phyloP scores from a whole-genome alignment of 2,797 vertebrate species.

The Atherinosoma microstoma region DNA sequence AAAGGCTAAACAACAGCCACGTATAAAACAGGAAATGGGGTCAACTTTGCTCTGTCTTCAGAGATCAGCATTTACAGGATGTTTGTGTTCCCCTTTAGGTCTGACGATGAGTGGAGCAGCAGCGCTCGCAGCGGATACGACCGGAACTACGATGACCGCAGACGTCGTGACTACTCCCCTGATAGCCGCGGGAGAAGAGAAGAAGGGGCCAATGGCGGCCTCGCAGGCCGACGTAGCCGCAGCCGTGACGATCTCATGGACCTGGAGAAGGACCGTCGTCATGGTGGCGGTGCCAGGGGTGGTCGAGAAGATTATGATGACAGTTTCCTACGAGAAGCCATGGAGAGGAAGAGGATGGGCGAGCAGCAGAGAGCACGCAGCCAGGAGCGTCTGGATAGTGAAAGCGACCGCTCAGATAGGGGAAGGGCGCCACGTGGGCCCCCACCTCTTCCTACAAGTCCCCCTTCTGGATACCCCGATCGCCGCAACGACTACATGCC shows the following conservation, averaged over 20 bases:
- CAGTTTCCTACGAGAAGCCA: slow-evolving; percentile 85
- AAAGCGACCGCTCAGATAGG: slow-evolving; percentile 76
- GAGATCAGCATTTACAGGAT: not conserved
- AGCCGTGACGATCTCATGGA: slow-evolving; percentile 90
- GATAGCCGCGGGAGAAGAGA: slow-evolving; percentile 59
- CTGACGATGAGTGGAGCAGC: slow-evolving; percentile 82
- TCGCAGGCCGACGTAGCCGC: slow-evolving; percentile 81
- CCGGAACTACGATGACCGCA: slow-evolving; percentile 67
- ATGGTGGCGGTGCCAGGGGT: slow-evolving; percentile 35
- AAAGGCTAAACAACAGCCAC: not conserved
- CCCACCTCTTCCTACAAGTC: slow-evolving; percentile 79
- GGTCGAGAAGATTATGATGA: slow-evolving; percentile 83
- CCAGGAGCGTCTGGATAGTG: slow-evolving; percentile 80
- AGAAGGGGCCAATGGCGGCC: slow-evolving; percentile 55
- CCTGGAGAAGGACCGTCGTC: slow-evolving; percentile 72
- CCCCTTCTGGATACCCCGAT: slow-evolving; percentile 73
- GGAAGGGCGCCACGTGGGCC: slow-evolving; percentile 70
- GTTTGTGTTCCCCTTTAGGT: slow-evolving; percentile 61
- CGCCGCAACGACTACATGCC: slow-evolving; percentile 67
- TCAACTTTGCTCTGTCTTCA: not conserved
- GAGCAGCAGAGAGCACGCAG: slow-evolving; percentile 83
- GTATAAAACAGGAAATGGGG: not conserved
- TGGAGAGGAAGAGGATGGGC: slow-evolving; percentile 85
- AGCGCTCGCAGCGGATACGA: slow-evolving; percentile 73
- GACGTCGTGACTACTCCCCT: slow-evolving; percentile 79